Evolutionary conservation across 2,113 vertebrate species (phyloP).

Genomic region (Clupea harengus): DNA sequence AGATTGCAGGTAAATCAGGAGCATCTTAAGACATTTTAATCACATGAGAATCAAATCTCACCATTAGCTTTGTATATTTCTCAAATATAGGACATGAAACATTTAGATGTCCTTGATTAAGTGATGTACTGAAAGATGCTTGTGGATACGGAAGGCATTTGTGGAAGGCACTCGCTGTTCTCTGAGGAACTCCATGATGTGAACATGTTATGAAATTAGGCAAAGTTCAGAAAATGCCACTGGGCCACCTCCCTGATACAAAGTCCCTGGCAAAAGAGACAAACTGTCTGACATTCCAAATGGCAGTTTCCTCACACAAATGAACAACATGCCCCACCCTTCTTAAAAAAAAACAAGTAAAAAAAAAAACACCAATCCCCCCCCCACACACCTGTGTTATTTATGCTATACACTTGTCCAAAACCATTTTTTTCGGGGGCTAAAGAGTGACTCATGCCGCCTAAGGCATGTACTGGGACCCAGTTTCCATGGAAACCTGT

Average conservation of each 20-base stretch:
- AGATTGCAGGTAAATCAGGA: no score
- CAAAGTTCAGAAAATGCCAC: neutral
- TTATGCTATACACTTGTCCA: neutral
- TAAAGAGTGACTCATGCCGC: slow-evolving; percentile 49
- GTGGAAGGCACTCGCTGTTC: neutral
- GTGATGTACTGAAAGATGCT: neutral
- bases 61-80: neutral
- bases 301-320: neutral
- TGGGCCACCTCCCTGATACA: neutral
- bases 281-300: neutral
- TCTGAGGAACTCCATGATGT: neutral
- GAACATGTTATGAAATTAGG: neutral
- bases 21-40: no score
- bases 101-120: neutral
- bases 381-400: neutral
- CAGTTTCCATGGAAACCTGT: slow-evolving; percentile 78
- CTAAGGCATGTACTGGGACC: slow-evolving; percentile 68
- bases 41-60: neutral
- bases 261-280: neutral
- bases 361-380: neutral
- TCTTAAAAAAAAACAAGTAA: no score
- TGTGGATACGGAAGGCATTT: neutral
- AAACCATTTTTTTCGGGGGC: neutral
- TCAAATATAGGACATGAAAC: neutral
- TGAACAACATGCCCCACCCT: neutral